Evolutionary conservation across 2,888 invertebrate genomes (phyloP), one percentile per base, ranked within the genome.

Genomic region (Taphrorychus bicolor): DNA sequence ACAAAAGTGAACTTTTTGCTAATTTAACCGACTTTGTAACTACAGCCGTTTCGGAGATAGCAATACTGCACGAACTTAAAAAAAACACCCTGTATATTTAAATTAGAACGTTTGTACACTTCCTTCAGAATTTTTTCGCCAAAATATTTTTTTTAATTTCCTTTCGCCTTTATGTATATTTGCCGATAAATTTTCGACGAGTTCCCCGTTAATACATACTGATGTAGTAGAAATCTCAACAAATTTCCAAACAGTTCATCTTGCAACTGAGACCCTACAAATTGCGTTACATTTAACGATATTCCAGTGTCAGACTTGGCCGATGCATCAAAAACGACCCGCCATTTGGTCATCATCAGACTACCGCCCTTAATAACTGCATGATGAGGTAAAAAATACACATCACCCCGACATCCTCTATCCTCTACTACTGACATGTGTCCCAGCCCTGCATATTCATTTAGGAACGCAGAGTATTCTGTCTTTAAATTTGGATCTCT

Each of bases 241-340:
- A 66, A 45, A 23, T 61, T 66, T 18, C 42, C 32, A 48, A 66
- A 61, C 17, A 61, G 17, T 40, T 67, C 67, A 7, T 54, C 40
- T 32, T 61, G 61, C 21, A 61, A 21, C 9, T 21, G 21, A n/a
- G 61, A 62, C 1, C 67, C 67, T 7, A 58, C 62, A 23, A 40
- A 53, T 17, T 53, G 53, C 1, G 58, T 19, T 16, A 57, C 42
- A 54, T 67, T 63, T 11, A 67, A 23, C 0, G 67, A 67, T 21
- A 67, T 9, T 9, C 62, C 62, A 11, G 51, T 22, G 14, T 41
- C 21, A 3, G 67, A 49, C 21, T 62, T 62, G 11, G 61, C 52
- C 1, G 52, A 53, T 5, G 61, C 61, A 11, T 61, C 48, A 41
- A 60, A 60, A 17, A 66, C 57, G 7, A 56, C 67, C 1, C 67